Evolutionary conservation across 2,113 vertebrate species (phyloP).

Genomic region (Rattus rattus): DNA sequence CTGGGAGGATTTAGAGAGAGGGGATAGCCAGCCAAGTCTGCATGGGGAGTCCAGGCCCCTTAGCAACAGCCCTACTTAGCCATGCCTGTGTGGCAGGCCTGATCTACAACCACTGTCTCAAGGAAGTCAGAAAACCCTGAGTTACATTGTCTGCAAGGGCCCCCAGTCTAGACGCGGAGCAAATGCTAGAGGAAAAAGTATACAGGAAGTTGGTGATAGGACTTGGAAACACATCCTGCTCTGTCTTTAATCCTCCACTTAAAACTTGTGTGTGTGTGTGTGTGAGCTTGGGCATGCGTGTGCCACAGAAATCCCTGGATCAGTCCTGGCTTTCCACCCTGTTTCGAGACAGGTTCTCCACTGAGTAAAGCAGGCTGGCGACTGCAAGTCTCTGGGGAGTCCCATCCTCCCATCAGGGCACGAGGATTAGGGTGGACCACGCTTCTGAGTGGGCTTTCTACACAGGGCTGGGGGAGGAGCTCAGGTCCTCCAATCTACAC

Average conservation of each 20-base stretch:
- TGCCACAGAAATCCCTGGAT: too few relatives aligned
- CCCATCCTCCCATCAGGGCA: neutral
- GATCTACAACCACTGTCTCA: neutral
- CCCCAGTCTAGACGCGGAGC: neutral
- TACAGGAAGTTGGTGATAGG: neutral
- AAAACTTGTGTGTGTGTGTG: neutral
- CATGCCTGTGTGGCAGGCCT: neutral
- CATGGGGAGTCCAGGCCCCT: neutral
- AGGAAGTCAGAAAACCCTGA: neutral
- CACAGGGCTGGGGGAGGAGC: neutral
- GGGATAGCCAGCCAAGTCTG: neutral
- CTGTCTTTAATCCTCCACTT: neutral
- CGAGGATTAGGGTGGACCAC: neutral
- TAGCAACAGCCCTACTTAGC: neutral
- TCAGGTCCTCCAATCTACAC: neutral
- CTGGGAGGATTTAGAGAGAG: neutral
- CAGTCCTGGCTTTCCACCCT: too few relatives aligned
- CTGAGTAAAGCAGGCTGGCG: neutral
- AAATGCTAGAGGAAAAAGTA: neutral
- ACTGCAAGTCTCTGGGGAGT: neutral
- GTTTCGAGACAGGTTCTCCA: neutral
- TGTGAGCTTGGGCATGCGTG: too few relatives aligned
- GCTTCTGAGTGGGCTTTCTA: neutral
- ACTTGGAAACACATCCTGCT: neutral
- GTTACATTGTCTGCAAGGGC: fast-evolving